A percentile compares a stretch with the other conserved stretches of the same genome.
phyloP scores from a whole-genome alignment of 2,113 vertebrate species.

The Silurus meridionalis region DNA sequence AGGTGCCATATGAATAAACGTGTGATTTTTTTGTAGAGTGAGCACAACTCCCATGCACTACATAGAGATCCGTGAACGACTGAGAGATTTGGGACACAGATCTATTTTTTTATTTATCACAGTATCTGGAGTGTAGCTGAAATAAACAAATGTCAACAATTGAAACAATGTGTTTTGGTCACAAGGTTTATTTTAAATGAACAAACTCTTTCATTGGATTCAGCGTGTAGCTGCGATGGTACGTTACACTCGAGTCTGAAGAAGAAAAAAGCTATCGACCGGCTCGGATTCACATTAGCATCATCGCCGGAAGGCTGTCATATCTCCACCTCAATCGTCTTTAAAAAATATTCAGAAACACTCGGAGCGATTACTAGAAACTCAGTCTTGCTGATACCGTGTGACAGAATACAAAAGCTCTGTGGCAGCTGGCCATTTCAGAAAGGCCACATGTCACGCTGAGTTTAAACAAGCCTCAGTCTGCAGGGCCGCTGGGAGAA shows the following conservation, averaged over 20 bases:
- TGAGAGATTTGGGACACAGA: no score
- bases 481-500: neutral
- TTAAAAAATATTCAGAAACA: neutral
- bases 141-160: neutral
- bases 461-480: constrained; percentile 34
- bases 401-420: constrained; percentile 16
- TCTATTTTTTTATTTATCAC: neutral
- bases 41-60: no score
- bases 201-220: neutral
- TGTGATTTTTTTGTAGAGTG: no score
- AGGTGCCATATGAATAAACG: no score
- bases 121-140: neutral
- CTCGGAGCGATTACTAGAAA: neutral
- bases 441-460: constrained; percentile 19
- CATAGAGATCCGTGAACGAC: no score
- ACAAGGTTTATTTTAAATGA: neutral
- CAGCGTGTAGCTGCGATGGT: neutral
- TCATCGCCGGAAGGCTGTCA: neutral
- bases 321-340: no score
- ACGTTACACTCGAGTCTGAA: neutral
- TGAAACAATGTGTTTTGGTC: neutral
- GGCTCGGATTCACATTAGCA: neutral
- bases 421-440: constrained; percentile 10
- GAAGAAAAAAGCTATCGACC: neutral
- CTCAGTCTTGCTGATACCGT: neutral